These are phyloP conservation scores for Drosophila paranaensis DNA, from an alignment of 2,888 invertebrate genomes.

Conservation along the genomic window DNA sequence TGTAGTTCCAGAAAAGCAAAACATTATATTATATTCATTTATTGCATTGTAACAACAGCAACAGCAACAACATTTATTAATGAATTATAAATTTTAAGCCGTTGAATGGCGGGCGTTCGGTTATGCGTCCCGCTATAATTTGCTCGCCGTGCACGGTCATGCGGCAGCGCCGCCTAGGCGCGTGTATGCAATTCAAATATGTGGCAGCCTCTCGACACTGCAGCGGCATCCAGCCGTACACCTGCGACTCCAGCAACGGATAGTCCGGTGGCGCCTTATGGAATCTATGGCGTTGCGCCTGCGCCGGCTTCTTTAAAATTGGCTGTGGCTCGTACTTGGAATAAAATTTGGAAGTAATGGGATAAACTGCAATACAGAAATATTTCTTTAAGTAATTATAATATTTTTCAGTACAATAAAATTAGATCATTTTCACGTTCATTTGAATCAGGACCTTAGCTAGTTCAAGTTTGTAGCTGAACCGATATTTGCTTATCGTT, in stretches of 20 bases:
- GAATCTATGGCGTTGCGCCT: conserved; percentile 48
- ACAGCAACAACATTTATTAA: conserved; percentile 5
- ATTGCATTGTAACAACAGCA: no score
- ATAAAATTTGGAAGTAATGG: conserved; percentile 80
- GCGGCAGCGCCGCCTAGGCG: conserved; percentile 79
- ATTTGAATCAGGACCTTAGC: background rate
- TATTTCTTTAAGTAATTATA: background rate
- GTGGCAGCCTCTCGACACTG: conserved; percentile 44
- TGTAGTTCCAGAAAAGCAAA: no score
- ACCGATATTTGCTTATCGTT: background rate
- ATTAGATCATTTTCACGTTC: no score
- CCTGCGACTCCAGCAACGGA: conserved; percentile 80
- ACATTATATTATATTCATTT: background rate
- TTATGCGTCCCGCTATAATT: conserved; percentile 76
- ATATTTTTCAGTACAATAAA: no score
- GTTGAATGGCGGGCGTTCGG: conserved; percentile 78
- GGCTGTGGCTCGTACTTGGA: conserved; percentile 64
- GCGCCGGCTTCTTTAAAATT: conserved; percentile 23
- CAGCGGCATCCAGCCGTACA: conserved; percentile 82
- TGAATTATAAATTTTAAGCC: conserved; percentile 79
- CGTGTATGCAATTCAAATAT: conserved; percentile 73
- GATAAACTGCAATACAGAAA: conserved; percentile 61
- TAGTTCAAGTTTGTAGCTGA: background rate
- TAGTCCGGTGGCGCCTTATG: conserved; percentile 35
- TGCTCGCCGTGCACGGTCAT: conserved; percentile 82